Conservation (phyloP, 2,888 invertebrate species). For the Phengaris arion region DNA sequence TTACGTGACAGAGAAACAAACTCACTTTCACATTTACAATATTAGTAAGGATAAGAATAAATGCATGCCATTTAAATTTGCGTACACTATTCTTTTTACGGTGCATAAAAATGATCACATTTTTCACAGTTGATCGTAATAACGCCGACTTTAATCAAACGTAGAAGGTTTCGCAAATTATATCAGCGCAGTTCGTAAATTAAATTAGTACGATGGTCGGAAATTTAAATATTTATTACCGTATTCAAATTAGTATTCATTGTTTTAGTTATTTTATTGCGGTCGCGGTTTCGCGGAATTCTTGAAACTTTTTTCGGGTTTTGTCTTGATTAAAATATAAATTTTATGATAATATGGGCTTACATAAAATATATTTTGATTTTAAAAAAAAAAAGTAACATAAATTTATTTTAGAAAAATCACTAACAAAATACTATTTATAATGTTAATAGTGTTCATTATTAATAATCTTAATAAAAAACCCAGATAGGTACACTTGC, state of each 20-base stretch:
- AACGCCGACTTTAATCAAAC: conserved; percentile 21
- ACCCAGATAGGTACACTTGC: no score
- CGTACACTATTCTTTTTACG: neutral
- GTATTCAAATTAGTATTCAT: conserved; percentile 28
- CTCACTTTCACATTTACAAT: no score
- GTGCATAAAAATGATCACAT: neutral
- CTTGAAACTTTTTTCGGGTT: neutral
- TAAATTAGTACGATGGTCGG: conserved; percentile 25
- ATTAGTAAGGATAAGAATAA: no score
- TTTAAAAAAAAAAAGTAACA: no score
- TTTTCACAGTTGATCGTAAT: conserved; percentile 9
- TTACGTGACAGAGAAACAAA: no score
- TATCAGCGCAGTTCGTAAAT: conserved; percentile 23
- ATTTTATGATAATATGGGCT: neutral
- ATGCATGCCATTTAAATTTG: neutral
- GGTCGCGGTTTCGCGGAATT: conserved; percentile 13
- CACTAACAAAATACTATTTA: no score
- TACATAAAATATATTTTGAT: no score
- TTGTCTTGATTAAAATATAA: neutral
- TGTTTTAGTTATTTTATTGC: conserved; percentile 25
- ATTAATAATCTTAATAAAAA: no score
- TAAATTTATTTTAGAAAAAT: no score
- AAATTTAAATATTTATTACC: conserved; percentile 29
- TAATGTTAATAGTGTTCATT: no score
- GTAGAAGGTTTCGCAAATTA: conserved; percentile 6